Evolutionary conservation across 1,140 invertebrate genomes (phyloP), one percentile per base, ranked within the genome.

Genomic region (Plectus sambesii): DNA sequence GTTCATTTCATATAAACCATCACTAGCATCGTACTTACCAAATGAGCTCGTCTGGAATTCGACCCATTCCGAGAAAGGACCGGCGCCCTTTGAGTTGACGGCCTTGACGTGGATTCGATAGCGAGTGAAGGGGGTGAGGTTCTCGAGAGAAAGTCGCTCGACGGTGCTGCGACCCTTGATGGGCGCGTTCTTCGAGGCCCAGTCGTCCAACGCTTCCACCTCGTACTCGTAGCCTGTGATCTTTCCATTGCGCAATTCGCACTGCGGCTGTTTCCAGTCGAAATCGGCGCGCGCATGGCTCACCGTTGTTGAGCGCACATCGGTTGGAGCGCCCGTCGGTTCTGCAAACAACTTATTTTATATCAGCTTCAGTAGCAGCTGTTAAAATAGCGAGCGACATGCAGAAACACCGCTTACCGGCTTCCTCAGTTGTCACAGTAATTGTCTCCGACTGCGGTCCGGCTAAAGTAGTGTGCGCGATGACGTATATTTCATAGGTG

Each of bases 181-280:
- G 26, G 42, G 46, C 37, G 53, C 49, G 8, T 26, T 51, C 44
- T 67, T 69, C 23, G 56, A 40, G 12, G 60, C 63, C 46, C 57
- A 68, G 0, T 27, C 47, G 45, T 55, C 50, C 30, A 51, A n/a
- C 33, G 51, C 47, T 47, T 62, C 56, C 20, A 67, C 30, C 43
- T 69, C 66, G 46, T 69, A 67, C n/a, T 54, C 58, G 41, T 67
- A 67, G 24, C 58, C 61, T 17, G 48, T 55, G 47, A 67, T 67
- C 51, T 66, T 68, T 27, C 64, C 64, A 48, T 67, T 67, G 19
- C 63, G 41, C 20, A 6, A 36, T 33, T 67, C 64, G 42, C 64
- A 67, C 35, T 69, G 63, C 40, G 65, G 66, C 47, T 67, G 63
- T 44, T 59, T 60, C 64, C 64, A 67, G 5, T 55, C 47, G 17